Conservation (phyloP, 2,113 vertebrate species). For the Pelmatolapia mariae region DNA sequence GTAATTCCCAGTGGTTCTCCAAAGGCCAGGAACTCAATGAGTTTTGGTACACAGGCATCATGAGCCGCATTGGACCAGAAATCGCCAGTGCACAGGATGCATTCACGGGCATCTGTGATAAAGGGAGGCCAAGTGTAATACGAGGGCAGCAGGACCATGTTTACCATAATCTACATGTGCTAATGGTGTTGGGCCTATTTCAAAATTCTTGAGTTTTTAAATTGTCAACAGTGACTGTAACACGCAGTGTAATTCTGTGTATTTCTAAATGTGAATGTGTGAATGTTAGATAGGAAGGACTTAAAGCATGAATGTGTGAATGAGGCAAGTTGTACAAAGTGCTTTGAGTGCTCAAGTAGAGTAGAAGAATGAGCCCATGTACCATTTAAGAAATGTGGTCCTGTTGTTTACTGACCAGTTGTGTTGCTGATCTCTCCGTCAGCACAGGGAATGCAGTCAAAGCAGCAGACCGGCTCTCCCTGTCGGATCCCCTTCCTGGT, state of each 20-base stretch:
- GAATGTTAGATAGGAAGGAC: neutral
- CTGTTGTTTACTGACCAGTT: slow-evolving; percentile 58
- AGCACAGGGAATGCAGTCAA: slow-evolving; percentile 82
- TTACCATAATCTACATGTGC: neutral
- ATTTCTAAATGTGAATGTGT: neutral
- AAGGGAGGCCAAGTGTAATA: neutral
- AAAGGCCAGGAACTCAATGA: slow-evolving; percentile 81
- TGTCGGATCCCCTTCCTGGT: slow-evolving; percentile 78
- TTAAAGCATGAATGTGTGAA: neutral
- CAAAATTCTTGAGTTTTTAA: neutral
- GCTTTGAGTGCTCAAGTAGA: neutral
- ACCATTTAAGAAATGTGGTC: neutral
- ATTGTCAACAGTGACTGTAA: neutral
- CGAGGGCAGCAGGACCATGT: neutral
- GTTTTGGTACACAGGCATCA: slow-evolving; percentile 74
- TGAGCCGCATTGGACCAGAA: slow-evolving; percentile 77
- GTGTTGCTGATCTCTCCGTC: slow-evolving; percentile 75
- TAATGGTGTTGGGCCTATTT: neutral
- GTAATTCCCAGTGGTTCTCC: slow-evolving; percentile 79
- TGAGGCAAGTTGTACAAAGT: neutral
- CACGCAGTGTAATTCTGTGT: neutral
- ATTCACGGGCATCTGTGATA: slow-evolving; percentile 78
- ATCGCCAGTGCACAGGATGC: slow-evolving; percentile 71
- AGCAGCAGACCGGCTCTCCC: slow-evolving; percentile 78
- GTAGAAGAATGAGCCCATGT: neutral